Evolutionary conservation across 2,888 invertebrate genomes (phyloP).

Genomic region (Odontothrips loti): DNA sequence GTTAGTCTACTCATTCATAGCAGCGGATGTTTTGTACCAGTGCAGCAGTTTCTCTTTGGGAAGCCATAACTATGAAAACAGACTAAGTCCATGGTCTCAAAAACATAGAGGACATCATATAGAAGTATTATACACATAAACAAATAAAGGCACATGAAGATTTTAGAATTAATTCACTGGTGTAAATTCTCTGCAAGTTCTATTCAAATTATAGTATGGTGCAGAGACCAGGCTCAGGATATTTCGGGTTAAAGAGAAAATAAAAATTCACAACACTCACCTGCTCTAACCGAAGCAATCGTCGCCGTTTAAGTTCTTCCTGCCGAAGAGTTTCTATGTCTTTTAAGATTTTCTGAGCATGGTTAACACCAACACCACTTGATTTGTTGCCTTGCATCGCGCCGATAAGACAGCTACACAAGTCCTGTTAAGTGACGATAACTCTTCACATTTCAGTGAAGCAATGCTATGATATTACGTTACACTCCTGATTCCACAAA

Average conservation of each 20-base stretch:
- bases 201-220: background rate
- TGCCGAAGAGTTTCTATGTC: background rate
- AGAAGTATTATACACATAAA: background rate
- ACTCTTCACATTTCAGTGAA: too few species aligned
- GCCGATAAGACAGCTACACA: too few species aligned
- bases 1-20: too few species aligned
- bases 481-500: too few species aligned
- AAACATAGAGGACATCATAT: background rate
- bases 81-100: too few species aligned
- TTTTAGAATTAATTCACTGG: background rate
- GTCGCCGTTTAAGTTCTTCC: background rate
- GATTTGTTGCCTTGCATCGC: background rate
- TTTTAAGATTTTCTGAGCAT: background rate
- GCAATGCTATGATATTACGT: too few species aligned
- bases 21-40: too few species aligned
- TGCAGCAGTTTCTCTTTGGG: background rate
- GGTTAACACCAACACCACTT: background rate
- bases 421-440: too few species aligned
- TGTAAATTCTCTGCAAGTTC: background rate
- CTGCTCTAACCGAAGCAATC: conserved; percentile 1
- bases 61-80: background rate
- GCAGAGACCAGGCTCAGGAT: background rate
- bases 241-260: background rate
- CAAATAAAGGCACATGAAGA: background rate
- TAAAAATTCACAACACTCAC: background rate